Base-by-base conservation (phyloP, 53 echinoderm and acorn worm genomes). In the Paelopatides confundens region DNA sequence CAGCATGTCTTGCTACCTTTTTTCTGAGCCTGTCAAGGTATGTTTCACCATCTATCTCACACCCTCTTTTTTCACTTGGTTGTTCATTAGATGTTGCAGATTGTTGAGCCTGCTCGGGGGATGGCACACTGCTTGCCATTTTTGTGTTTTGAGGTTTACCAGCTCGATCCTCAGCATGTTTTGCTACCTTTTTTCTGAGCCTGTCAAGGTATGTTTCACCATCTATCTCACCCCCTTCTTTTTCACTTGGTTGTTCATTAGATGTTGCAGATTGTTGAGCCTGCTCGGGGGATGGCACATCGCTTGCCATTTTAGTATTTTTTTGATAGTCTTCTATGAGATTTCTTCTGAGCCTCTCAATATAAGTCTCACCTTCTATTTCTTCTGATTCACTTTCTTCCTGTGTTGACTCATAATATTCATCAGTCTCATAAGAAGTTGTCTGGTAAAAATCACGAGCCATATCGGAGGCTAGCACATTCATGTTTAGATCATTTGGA, bases 391-490 rank as follows among this genome's bases (percentile, higher is more conserved):
- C 58, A 58, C 58, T 58, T 23, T 23, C 24, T 21, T 58, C 58
- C 6, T 58, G 24, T 58, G n/a, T 26, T 21, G 24, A 6, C 1
- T 17, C 15, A 23, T 58, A 39, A 46, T 39, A 74, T 32, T 12
- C 28, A 27, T 74, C 27, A 74, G 21, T 35, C 7, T 74, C 74
- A 39, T 74, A 39, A 39, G 38, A 39, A 46, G 39, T 74, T 8
- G 74, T 74, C 21, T 74, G 74, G 24, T 74, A 74, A 12, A 40
- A 74, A 46, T 74, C 39, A 74, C 39, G 74, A 36, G 74, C n/a
- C n/a, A n/a, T n/a, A n/a, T n/a, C n/a, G n/a, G n/a, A n/a, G n/a
- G n/a, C n/a, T n/a, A n/a, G n/a, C n/a, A n/a, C n/a, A n/a, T n/a
- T n/a, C n/a, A n/a, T n/a, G n/a, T n/a, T n/a, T n/a, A n/a, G n/a